Conservation (phyloP, 2,113 vertebrate species). For the Sander vitreus region DNA sequence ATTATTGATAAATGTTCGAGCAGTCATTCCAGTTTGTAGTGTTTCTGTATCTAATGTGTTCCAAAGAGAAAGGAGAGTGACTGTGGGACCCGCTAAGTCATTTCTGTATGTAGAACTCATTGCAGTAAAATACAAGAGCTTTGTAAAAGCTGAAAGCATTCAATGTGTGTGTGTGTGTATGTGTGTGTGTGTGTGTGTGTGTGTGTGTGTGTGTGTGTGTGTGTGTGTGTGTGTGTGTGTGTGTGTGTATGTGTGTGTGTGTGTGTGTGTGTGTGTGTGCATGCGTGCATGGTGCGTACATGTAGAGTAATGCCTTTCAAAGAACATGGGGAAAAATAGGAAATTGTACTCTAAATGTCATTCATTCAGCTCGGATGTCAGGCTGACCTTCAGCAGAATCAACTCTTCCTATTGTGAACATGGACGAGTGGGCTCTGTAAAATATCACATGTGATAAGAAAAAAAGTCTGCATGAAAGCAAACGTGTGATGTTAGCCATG, state of each 20-base stretch:
- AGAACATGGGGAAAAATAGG: slow-evolving; percentile 81
- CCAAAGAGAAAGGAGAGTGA: slow-evolving; percentile 48
- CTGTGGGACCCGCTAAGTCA: slow-evolving; percentile 59
- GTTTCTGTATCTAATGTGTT: slow-evolving; percentile 20
- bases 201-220: not conserved
- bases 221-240: not conserved
- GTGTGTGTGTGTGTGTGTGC: not conserved
- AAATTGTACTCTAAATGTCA: slow-evolving; percentile 88
- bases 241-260: not conserved
- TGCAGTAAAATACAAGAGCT: slow-evolving; percentile 55
- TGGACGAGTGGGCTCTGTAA: slow-evolving; percentile 73
- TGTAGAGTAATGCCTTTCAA: slow-evolving; percentile 72
- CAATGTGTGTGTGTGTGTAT: not conserved
- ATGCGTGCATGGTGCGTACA: slow-evolving; percentile 25
- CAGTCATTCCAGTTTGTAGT: not conserved
- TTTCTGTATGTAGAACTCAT: slow-evolving; percentile 52
- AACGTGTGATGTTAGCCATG: slow-evolving; percentile 39
- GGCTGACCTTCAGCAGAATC: slow-evolving; percentile 86
- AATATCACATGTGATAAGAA: slow-evolving; percentile 86
- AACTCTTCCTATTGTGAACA: slow-evolving; percentile 80
- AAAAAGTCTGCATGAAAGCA: slow-evolving; percentile 60
- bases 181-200: not conserved
- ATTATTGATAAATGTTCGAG: slow-evolving; percentile 1
- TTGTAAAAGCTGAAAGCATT: slow-evolving; percentile 53
- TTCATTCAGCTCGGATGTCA: slow-evolving; percentile 84